These are phyloP conservation scores for Mus spicilegus DNA, from an alignment of 2,113 vertebrate species.

Conservation along the genomic window DNA sequence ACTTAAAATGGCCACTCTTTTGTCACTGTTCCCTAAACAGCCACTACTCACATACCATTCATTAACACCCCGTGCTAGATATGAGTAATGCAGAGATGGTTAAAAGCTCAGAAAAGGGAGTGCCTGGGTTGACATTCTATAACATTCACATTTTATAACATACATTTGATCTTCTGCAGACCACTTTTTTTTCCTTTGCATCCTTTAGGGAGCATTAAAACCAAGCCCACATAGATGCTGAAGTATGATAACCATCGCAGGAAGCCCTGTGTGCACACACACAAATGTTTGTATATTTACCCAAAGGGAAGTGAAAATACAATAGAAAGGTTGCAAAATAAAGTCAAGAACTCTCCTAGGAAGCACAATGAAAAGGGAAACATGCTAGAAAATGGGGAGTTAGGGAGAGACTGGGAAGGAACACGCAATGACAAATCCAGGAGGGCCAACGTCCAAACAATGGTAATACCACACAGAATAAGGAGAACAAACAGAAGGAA, in stretches of 20 bases:
- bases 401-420: background rate
- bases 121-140: background rate
- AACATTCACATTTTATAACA: background rate
- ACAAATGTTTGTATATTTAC: background rate
- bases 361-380: background rate
- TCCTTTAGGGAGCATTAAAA: background rate
- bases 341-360: background rate
- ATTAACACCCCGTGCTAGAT: background rate
- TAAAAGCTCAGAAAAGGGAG: background rate
- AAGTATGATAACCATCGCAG: background rate
- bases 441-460: background rate
- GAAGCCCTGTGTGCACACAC: background rate
- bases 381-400: background rate
- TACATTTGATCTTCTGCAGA: background rate
- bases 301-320: background rate
- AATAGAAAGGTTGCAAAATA: slow-evolving; percentile 8
- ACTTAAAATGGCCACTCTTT: background rate
- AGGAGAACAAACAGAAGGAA: slow-evolving; percentile 46
- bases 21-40: background rate
- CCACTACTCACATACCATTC: background rate
- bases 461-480: background rate
- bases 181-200: background rate
- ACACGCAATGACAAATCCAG: background rate
- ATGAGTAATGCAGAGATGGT: background rate
- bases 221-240: background rate